Base-by-base conservation (phyloP, 2,797 vertebrate genomes). In the Pogonophryne albipinna region DNA sequence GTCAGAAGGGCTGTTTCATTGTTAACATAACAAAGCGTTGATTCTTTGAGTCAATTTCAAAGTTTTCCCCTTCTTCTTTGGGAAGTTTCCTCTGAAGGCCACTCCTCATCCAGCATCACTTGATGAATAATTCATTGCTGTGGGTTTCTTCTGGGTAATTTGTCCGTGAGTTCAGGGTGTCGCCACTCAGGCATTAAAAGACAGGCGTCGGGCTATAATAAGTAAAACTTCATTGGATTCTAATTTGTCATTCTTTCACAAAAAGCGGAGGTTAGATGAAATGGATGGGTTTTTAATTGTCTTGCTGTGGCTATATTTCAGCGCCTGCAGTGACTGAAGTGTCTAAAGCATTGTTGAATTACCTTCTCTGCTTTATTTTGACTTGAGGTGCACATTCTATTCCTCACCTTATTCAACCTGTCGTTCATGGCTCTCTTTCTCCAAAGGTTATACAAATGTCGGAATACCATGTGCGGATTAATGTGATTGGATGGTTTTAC, bases 231-330 rank as follows among this genome's bases (percentile, higher is more conserved):
- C 80, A 89, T 84, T 88, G 85, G 91, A 86, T 91, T 89, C 76
- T 82, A 91, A 89, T 92, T 82, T 85, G 84, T 90, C 83, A 89
- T 88, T 88, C 75, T 81, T 88, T 74, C 60, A 82, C 85, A 84
- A 91, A 90, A 91, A 67, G 63, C 27, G 44, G 75, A 87, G 82
- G 90, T 92, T 90, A 89, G 78, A 76, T 68, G 59, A 66, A 90
- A 91, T 61, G 66, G 83, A 91, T 90, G n/a, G 85, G 72, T 82
- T 71, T 92, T 92, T 93, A 92, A 91, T 94, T 91, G 86, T 87
- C 79, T 82, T 27, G 31, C 75, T 72, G 71, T 68, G 72, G 87
- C 81, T 49, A 85, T 91, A 86, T 85, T 81, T 89, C 88, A 89
- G 56, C n/a, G 59, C 62, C 65, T 73, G 59, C 71, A 66, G n/a